These are phyloP conservation scores for Diplazon laetatorius DNA, from an alignment of 2,888 invertebrate species.

Conservation along the genomic window DNA sequence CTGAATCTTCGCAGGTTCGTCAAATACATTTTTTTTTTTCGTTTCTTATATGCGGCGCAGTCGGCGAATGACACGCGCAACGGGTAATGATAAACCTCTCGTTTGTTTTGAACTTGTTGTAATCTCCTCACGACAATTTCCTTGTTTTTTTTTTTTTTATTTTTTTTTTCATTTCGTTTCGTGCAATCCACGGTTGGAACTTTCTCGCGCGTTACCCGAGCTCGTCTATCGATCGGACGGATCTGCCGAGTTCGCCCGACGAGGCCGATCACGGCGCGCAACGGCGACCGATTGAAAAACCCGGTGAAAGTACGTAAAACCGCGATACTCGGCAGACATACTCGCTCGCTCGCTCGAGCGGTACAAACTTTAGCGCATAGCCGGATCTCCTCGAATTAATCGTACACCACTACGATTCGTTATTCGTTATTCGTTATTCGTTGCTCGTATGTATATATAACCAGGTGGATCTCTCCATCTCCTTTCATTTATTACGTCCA, in stretches of 20 bases:
- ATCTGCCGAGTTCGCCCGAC: conserved; percentile 43
- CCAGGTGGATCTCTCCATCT: conserved; percentile 27
- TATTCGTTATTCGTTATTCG: too few relatives aligned
- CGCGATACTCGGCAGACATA: conserved; percentile 18
- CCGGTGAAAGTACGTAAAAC: conserved; percentile 54
- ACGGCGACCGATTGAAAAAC: conserved; percentile 38
- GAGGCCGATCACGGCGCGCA: conserved; percentile 11
- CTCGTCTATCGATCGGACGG: conserved; percentile 51
- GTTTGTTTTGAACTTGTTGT: conserved; percentile 35
- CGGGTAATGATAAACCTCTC: too few relatives aligned
- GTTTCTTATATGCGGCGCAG: too few relatives aligned
- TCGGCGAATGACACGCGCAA: too few relatives aligned
- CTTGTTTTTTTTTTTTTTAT: conserved; percentile 40
- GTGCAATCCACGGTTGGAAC: conserved; percentile 35
- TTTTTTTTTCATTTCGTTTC: conserved; percentile 33
- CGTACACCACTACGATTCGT: too few relatives aligned
- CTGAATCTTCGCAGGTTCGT: too few relatives aligned
- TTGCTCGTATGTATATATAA: not conserved
- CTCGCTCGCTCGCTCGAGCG: too few relatives aligned
- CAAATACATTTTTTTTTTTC: too few relatives aligned
- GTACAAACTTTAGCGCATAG: too few relatives aligned
- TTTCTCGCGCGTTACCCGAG: conserved; percentile 33
- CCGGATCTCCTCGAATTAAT: too few relatives aligned
- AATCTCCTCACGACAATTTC: conserved; percentile 12
- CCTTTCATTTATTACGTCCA: conserved; percentile 16